Evolutionary conservation across 2,797 vertebrate genomes (phyloP), one percentile per base, ranked within the genome.

Genomic region (Sardinella longiceps): DNA sequence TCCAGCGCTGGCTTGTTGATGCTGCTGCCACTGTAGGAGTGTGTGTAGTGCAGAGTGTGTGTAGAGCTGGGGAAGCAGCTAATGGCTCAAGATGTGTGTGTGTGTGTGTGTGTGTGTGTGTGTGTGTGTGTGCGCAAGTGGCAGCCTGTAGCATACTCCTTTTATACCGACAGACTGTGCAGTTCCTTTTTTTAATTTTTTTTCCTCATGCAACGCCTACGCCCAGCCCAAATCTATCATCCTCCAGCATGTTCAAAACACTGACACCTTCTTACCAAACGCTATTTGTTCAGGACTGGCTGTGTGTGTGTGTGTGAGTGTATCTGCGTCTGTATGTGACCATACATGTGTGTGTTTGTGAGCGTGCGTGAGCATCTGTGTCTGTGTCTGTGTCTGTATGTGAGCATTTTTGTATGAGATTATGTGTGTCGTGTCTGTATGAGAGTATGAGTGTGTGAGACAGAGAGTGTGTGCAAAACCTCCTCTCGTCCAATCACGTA

Each of bases 321-420:
- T 30, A n/a, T 10, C 1, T 28, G 7, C 9, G n/a, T 25, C 5
- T 66, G 63, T 82, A n/a, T 86, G 60, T 81, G 50, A 58, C n/a
- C n/a, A 37, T 85, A 25, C 89, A 87, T 89, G 84, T 87, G 30
- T 87, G 60, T 87, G 88, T 91, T 80, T 93, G 91, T 90, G 33
- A 28, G 58, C 20, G 63, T 89, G 58, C 91, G 89, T 63, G 66
- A 87, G 85, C 82, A 85, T 85, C 30, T 80, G 28, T 80, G 33
- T 14, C 51, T 82, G n/a, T 63, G 60, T 28, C 25, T 60, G 23
- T n/a, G 23, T n/a, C n/a, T 60, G 58, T 60, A 23, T 58, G 18
- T 60, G 3, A 28, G 60, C 25, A 10, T 63, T 23, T 60, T 9
- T 63, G n/a, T 63, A 25, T 63, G 60, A 28, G 60, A 1, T 25